phyloP scores from a whole-genome alignment of 1,140 invertebrate genomes.

The Brachionus calyciflorus region DNA sequence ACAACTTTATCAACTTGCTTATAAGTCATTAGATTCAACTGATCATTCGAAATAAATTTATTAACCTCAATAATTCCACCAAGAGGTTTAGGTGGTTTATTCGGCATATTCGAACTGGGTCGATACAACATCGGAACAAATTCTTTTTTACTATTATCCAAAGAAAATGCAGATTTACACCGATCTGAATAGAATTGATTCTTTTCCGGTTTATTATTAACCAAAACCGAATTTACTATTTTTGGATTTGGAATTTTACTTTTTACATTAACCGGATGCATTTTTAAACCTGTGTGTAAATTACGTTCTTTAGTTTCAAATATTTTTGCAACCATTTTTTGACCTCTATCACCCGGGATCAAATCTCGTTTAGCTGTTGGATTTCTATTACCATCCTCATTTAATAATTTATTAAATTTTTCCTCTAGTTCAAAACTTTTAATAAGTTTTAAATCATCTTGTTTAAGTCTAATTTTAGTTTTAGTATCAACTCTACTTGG shows the following conservation, averaged over 20 bases:
- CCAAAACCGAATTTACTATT: slow-evolving; percentile 3
- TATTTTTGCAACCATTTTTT: slow-evolving; percentile 13
- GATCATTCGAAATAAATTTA: slow-evolving; percentile 11
- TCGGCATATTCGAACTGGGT: not conserved
- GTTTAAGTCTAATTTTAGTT: slow-evolving; percentile 53
- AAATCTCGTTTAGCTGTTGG: not conserved
- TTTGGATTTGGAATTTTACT: slow-evolving; percentile 18
- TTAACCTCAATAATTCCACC: slow-evolving; percentile 10
- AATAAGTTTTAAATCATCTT: slow-evolving; percentile 50
- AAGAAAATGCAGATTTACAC: not conserved
- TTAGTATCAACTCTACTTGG: slow-evolving; percentile 57
- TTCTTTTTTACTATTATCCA: slow-evolving; percentile 4
- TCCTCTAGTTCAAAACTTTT: not conserved
- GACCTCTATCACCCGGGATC: not conserved
- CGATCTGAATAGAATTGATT: not conserved
- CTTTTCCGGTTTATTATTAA: not conserved
- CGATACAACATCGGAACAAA: slow-evolving; percentile 7
- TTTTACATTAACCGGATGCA: slow-evolving; percentile 29
- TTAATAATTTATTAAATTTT: slow-evolving; percentile 13
- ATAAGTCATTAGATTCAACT: slow-evolving; percentile 12
- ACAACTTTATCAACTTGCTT: slow-evolving; percentile 25
- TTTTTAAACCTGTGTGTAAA: not conserved
- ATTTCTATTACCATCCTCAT: not conserved
- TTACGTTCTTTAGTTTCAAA: slow-evolving; percentile 1
- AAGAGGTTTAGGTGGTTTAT: not conserved